Evolutionary conservation across 2,888 invertebrate genomes (phyloP), one percentile per base, ranked within the genome.

Genomic region (Lypha dubia): DNA sequence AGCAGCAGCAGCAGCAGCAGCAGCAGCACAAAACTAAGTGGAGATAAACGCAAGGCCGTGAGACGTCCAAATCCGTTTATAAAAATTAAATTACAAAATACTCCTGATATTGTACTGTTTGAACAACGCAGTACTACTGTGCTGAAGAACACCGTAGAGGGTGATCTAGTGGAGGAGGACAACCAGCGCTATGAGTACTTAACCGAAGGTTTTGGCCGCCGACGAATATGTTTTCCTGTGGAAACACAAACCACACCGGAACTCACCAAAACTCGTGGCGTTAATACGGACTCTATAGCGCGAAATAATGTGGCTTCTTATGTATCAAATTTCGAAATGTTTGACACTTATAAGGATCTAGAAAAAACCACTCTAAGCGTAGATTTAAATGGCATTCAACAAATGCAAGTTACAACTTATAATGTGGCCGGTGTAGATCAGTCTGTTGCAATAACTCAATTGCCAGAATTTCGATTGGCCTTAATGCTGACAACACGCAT

Each of bases 311-410:
- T 93, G 3, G 93, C 93, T 1, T 93, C 94, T 0, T 95, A 95
- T 89, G 96, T 96, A 0, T 96, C 96, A 0, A 93, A 95, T 88
- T 97, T 96, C 94, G 95, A 96, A 87, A 96, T 96, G 94, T 94
- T 94, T 88, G 96, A 96, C 88, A 95, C 95, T 0, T 95, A 94
- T 87, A 92, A 93, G 7, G 92, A 92, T 63, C 88, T 94, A 38
- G 92, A 93, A n/a, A 88, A 88, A 1, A 88, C 88, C 1, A 89
- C 89, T 0, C 89, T 90, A 51, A 90, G 89, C 41, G 86, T 91
- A 0, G 88, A 89, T 32, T 86, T 91, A 60, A 91, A 92, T 11
- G 94, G 93, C 56, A 93, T 93, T 83, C 93, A 93, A 91, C 93
- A 93, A 9, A 85, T 92, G 65, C 88, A 92, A 67, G 87, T 92